Evolutionary conservation across 2,888 invertebrate species (phyloP).

Genomic region (Ectobius pallidus): DNA sequence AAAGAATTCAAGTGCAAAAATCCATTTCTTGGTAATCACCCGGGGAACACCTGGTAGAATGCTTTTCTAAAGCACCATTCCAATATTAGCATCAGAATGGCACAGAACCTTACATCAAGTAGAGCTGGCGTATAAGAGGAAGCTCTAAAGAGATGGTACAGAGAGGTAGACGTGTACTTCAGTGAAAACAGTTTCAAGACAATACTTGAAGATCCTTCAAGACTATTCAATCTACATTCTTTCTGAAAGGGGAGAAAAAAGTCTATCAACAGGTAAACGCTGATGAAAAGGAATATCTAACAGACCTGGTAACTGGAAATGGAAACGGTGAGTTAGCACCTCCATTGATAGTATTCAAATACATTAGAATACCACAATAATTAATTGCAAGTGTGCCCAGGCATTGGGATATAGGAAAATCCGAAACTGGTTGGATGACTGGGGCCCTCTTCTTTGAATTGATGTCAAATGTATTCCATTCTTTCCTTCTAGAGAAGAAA

Average conservation of each 20-base stretch:
- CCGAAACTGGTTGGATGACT: conserved; percentile 8
- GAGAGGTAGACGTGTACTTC: conserved; percentile 47
- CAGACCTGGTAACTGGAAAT: conserved; percentile 41
- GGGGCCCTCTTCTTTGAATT: conserved; percentile 2
- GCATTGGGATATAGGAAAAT: conserved; percentile 35
- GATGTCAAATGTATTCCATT: conserved; percentile 40
- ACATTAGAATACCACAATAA: conserved; percentile 41
- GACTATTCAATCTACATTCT: conserved; percentile 52
- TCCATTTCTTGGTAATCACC: conserved; percentile 40
- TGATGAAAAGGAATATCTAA: background rate
- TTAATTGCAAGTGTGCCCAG: conserved; percentile 42
- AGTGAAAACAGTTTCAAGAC: conserved; percentile 44
- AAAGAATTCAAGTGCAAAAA: background rate
- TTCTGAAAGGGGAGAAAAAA: conserved; percentile 46
- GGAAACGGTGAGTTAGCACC: conserved; percentile 46
- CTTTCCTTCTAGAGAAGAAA: conserved; percentile 43
- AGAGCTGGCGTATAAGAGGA: conserved; percentile 48
- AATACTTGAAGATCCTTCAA: conserved; percentile 46
- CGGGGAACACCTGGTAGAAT: conserved; percentile 50
- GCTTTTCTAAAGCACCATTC: conserved; percentile 50
- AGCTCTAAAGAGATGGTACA: conserved; percentile 49
- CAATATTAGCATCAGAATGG: conserved; percentile 46
- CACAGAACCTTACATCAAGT: conserved; percentile 48
- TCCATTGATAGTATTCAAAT: conserved; percentile 43
- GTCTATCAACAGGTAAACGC: conserved; percentile 44